Evolutionary conservation across 1,140 invertebrate species (phyloP), one percentile per base, ranked within the genome.

Genomic region (Macrosteles quadrilineatus): DNA sequence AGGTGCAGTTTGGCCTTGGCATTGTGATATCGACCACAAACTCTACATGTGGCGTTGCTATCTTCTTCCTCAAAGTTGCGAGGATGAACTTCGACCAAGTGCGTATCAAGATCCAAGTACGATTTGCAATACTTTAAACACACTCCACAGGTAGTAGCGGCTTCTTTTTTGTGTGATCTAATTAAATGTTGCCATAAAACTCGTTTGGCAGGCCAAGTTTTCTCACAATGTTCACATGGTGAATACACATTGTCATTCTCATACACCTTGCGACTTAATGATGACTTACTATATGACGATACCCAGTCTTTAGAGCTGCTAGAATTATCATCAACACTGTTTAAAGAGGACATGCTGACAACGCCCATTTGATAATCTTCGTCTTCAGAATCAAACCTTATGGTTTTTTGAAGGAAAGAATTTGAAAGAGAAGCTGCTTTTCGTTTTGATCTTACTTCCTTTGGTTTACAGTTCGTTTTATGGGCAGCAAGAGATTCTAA

Each of bases 171-270:
- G 75, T 88, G 86, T 72, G 85, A 86, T 9, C 86, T 77, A 31
- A 87, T 87, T 23, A 87, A 77, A 75, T 88, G 86, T 73, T 87
- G 86, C 86, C 86, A 88, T 0, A 87, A 75, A 71, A 87, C 86
- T 72, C 86, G 86, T 70, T 86, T 86, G 0, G 84, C 85, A 0
- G 85, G 85, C 85, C 85, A 88, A 21, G 81, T 83, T 75, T 87
- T 88, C 0, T 82, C 82, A 69, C 86, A 88, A 0, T 87, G 83
- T 67, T 86, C 85, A 71, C 86, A 88, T 0, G 79, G 27, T 23
- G 71, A 73, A 0, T 71, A 66, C 1, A 59, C 43, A 29, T 67
- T 53, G 45, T 74, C 72, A 27, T 71, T 68, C 14, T 57, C 57
- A 65, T 75, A 76, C 12, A 75, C 73, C 53, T 72, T 73, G 12